These are phyloP conservation scores for Oithona nana DNA, from an alignment of 2,888 invertebrate species.

Conservation along the genomic window DNA sequence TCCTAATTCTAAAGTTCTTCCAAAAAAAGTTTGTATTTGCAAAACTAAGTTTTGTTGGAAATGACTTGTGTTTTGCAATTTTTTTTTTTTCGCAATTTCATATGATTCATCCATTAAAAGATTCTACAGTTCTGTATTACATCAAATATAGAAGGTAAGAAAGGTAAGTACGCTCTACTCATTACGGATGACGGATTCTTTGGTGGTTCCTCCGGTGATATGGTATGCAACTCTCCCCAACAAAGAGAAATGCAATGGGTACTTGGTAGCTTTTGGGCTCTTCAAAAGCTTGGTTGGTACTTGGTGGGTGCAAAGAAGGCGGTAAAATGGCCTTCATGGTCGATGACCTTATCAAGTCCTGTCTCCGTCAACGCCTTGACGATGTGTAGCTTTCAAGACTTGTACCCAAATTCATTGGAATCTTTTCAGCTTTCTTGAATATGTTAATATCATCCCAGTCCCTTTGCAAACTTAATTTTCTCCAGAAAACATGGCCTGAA, in stretches of 20 bases:
- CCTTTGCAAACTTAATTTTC: too few species aligned
- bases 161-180: not conserved
- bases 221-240: not conserved
- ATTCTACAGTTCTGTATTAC: too few species aligned
- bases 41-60: too few species aligned
- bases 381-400: not conserved
- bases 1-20: not conserved
- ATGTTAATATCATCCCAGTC: too few species aligned
- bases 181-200: not conserved
- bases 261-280: not conserved
- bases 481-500: too few species aligned
- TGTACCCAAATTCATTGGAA: not conserved
- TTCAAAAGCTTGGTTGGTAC: not conserved
- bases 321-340: not conserved
- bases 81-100: too few species aligned
- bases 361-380: not conserved
- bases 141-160: too few species aligned
- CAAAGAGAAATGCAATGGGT: not conserved
- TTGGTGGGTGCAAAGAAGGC: conserved; percentile 3
- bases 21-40: not conserved
- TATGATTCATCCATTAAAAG: too few species aligned
- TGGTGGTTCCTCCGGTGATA: not conserved
- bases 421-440: too few species aligned
- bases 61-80: not conserved
- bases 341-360: not conserved